Conservation (phyloP, 2,888 invertebrate species). For the Cantharis rustica region DNA sequence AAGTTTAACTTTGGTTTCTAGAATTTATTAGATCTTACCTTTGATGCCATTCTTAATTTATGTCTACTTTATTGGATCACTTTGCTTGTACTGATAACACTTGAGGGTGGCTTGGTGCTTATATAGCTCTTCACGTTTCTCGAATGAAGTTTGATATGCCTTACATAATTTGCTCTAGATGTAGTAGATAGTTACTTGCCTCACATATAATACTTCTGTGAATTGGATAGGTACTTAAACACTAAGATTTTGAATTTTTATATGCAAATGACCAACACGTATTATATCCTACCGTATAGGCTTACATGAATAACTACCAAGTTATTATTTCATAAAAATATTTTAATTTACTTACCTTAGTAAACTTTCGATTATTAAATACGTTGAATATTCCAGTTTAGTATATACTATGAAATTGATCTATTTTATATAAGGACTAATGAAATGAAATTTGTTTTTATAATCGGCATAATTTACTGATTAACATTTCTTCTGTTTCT, state of each 20-base stretch:
- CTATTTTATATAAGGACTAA: not conserved
- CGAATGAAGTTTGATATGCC: conserved; percentile 39
- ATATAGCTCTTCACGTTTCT: conserved; percentile 37
- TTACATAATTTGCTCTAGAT: conserved; percentile 39
- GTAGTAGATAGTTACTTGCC: conserved; percentile 34
- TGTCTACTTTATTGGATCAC: conserved; percentile 33
- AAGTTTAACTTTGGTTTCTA: not conserved
- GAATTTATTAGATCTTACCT: conserved; percentile 35
- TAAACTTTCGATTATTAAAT: not conserved
- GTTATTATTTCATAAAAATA: not conserved
- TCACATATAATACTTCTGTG: conserved; percentile 40
- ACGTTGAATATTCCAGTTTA: not conserved
- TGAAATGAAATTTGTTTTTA: not conserved
- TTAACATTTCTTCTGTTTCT: not conserved
- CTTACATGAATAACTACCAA: not conserved
- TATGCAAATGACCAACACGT: not conserved
- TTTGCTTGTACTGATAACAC: conserved; percentile 42
- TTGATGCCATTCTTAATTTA: conserved; percentile 38
- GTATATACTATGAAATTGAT: not conserved
- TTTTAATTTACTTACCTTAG: not conserved
- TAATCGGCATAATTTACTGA: not conserved
- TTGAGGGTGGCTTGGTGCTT: conserved; percentile 35
- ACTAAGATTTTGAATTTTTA: conserved; percentile 24
- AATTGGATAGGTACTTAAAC: conserved; percentile 33
- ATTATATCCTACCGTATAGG: not conserved